Percentiles rank a stretch among this genome's conserved stretches.
Evolutionary conservation across 2,113 vertebrate species (phyloP).

Genomic region (Struthidea cinerea): DNA sequence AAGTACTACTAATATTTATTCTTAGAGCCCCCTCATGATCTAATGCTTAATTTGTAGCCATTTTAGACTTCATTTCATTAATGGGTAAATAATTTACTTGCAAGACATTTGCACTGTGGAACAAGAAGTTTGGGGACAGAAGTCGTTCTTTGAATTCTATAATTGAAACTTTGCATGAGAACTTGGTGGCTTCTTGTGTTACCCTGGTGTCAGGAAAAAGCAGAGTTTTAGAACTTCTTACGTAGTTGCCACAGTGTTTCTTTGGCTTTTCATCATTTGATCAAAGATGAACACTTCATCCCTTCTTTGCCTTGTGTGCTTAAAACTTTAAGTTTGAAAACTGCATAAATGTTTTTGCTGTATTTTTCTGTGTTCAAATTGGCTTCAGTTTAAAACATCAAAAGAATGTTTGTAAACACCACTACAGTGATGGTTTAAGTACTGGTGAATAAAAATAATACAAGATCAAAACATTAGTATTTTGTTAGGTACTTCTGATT

Average conservation of each 20-base stretch:
- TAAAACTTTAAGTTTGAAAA: not conserved
- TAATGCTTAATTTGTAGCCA: not conserved
- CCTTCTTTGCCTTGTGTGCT: not conserved
- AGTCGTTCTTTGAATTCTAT: not conserved
- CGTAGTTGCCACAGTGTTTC: accelerated
- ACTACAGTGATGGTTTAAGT: not conserved
- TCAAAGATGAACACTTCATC: not conserved
- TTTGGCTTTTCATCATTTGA: not conserved
- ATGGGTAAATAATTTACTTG: not conserved
- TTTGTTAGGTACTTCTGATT: not conserved
- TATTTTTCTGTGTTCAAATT: not conserved
- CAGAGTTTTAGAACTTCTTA: not conserved
- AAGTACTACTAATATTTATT: not conserved
- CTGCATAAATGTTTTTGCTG: not conserved
- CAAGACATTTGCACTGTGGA: not conserved
- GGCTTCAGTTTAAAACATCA: not conserved
- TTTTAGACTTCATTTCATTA: not conserved
- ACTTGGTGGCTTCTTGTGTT: not conserved
- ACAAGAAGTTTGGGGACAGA: not conserved
- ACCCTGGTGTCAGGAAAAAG: not conserved
- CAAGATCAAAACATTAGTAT: not conserved
- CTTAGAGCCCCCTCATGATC: not conserved
- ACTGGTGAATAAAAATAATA: not conserved
- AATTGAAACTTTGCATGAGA: not conserved
- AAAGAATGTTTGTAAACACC: not conserved